Conservation (phyloP, 2,888 invertebrate species). For the Oscheius sp. region DNA sequence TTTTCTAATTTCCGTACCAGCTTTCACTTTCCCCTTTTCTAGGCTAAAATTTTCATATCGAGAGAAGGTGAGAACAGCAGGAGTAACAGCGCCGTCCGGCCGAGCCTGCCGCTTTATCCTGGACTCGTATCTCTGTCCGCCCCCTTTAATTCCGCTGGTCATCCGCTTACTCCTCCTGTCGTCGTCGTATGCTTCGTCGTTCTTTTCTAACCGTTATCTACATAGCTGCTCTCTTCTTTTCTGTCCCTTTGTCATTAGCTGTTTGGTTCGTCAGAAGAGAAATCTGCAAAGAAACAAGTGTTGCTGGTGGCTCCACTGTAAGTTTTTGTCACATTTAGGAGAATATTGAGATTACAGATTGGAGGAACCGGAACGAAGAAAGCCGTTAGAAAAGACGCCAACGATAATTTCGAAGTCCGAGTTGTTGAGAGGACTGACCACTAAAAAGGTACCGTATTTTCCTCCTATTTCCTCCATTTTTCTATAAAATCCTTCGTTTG, state of each 20-base stretch:
- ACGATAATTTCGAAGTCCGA: constrained; percentile 37
- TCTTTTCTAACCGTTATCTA: constrained; percentile 44
- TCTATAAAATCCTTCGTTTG: no score
- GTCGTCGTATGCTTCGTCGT: constrained; percentile 25
- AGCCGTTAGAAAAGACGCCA: constrained; percentile 27
- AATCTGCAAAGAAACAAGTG: constrained; percentile 67
- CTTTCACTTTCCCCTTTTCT: no score
- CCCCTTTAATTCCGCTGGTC: constrained; percentile 23
- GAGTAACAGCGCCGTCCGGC: no score
- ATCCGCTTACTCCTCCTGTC: not conserved
- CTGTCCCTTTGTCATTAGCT: constrained; percentile 68
- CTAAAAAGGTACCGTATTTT: constrained; percentile 31
- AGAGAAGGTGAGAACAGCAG: no score
- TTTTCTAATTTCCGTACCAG: no score
- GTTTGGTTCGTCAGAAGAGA: constrained; percentile 71
- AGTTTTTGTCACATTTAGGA: not conserved
- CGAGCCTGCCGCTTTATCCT: no score
- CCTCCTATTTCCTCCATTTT: constrained; percentile 40
- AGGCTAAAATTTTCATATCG: no score
- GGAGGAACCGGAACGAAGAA: constrained; percentile 27
- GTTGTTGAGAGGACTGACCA: constrained; percentile 32
- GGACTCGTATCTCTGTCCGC: constrained; percentile 11
- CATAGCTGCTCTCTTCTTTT: constrained; percentile 61
- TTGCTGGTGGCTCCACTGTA: constrained; percentile 68
- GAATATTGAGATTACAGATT: constrained; percentile 1